Evolutionary conservation across 2,797 vertebrate genomes (phyloP).

Genomic region (Eurystomus glaucurus): DNA sequence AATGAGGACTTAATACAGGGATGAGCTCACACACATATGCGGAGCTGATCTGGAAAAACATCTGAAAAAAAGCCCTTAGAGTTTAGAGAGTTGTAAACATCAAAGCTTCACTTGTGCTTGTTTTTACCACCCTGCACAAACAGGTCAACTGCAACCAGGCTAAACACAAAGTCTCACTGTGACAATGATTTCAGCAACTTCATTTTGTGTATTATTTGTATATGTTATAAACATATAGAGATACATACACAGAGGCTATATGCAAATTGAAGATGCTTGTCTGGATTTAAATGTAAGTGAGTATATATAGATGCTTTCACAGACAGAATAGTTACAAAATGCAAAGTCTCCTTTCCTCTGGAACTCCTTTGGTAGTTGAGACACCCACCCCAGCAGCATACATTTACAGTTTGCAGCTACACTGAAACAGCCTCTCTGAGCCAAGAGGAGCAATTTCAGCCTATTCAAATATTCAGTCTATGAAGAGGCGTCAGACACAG

Average conservation of each 20-base stretch:
- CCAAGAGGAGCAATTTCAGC: not conserved
- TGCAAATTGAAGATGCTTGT: not conserved
- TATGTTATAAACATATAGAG: not conserved
- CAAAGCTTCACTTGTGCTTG: not conserved
- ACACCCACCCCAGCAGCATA: not conserved
- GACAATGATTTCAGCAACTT: not conserved
- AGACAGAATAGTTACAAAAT: not conserved
- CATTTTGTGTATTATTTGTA: not conserved
- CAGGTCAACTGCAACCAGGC: not conserved
- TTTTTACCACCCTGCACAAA: not conserved
- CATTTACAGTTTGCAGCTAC: not conserved
- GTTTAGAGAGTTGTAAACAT: not conserved
- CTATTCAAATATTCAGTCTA: not conserved
- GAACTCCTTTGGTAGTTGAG: not conserved
- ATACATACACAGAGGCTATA: not conserved
- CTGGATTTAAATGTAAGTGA: not conserved
- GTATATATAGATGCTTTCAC: not conserved
- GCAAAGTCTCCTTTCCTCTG: not conserved
- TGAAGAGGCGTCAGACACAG: not conserved
- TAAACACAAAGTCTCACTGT: not conserved
- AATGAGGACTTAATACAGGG: not conserved
- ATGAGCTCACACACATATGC: not conserved
- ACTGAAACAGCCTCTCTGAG: not conserved
- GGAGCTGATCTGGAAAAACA: not conserved
- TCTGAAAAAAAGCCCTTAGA: not conserved